A percentile compares a stretch with the other conserved stretches of the same genome.
phyloP scores from a whole-genome alignment of 2,797 vertebrate genomes.

The Tenualosa ilisha region DNA sequence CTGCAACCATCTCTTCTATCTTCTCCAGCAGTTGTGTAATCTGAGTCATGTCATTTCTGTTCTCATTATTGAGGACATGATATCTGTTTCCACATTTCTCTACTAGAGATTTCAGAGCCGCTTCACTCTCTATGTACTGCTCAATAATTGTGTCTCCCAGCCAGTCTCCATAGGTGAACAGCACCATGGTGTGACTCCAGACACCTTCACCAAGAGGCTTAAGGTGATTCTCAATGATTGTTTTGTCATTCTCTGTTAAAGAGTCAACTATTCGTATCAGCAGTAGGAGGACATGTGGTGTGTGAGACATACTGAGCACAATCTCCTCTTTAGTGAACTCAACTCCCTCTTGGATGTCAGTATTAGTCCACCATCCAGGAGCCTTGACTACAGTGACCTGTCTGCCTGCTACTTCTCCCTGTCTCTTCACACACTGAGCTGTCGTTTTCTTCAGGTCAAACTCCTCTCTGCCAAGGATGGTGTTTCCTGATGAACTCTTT shows the following conservation, averaged over 20 bases:
- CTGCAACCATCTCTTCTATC: neutral
- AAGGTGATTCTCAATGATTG: neutral
- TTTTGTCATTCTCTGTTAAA: no score
- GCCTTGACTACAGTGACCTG: no score
- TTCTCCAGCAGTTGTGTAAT: neutral
- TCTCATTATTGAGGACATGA: neutral
- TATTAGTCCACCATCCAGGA: no score
- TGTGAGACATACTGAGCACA: neutral
- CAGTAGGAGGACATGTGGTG: neutral
- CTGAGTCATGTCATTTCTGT: neutral
- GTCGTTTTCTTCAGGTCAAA: no score
- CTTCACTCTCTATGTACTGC: neutral
- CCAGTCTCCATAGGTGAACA: neutral
- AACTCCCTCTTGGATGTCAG: no score
- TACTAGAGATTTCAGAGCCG: neutral
- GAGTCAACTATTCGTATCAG: no score
- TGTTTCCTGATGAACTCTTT: no score
- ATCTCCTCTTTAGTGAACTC: neutral
- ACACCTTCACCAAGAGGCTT: neutral
- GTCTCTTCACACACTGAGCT: no score
- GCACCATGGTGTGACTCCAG: neutral
- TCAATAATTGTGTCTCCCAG: neutral
- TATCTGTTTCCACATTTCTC: constrained; percentile 6
- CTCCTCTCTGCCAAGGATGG: no score
- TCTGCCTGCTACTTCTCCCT: no score